These are phyloP conservation scores for Eidolon dupreanum DNA, from an alignment of 2,797 vertebrate species.

Conservation along the genomic window DNA sequence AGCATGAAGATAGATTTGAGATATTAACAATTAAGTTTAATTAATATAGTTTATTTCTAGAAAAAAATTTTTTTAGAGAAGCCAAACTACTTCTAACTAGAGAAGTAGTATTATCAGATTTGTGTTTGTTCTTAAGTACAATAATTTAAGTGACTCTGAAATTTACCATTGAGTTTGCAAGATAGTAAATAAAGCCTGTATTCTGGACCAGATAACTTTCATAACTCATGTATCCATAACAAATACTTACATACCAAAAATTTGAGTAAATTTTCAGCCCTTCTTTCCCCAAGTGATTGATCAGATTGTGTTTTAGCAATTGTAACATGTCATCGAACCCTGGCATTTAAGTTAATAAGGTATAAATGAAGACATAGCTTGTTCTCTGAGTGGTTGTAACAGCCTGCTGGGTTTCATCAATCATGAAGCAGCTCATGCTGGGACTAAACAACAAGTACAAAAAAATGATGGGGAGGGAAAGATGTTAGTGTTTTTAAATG, in stretches of 20 bases:
- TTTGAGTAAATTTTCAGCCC: neutral
- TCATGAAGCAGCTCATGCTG: constrained; percentile 22
- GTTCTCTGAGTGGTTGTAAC: constrained; percentile 37
- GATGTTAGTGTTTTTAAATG: neutral
- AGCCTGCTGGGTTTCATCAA: constrained; percentile 59
- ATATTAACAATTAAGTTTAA: neutral
- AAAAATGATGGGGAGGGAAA: neutral
- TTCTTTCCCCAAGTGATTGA: neutral
- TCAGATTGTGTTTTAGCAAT: neutral
- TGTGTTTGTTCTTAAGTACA: neutral
- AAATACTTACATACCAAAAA: neutral
- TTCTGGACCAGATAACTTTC: neutral
- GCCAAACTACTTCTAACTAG: neutral
- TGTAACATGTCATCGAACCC: neutral
- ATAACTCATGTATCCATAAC: neutral
- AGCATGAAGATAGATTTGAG: neutral
- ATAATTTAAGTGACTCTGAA: neutral
- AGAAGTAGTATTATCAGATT: neutral
- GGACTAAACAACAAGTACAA: constrained; percentile 26
- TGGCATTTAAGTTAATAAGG: constrained; percentile 65
- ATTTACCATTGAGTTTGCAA: neutral
- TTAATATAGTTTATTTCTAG: neutral
- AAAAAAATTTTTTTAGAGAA: neutral
- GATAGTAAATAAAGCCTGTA: neutral
- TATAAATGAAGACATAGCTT: constrained; percentile 66